Conservation (phyloP, 2,113 vertebrate species). For the Octodon degus region DNA sequence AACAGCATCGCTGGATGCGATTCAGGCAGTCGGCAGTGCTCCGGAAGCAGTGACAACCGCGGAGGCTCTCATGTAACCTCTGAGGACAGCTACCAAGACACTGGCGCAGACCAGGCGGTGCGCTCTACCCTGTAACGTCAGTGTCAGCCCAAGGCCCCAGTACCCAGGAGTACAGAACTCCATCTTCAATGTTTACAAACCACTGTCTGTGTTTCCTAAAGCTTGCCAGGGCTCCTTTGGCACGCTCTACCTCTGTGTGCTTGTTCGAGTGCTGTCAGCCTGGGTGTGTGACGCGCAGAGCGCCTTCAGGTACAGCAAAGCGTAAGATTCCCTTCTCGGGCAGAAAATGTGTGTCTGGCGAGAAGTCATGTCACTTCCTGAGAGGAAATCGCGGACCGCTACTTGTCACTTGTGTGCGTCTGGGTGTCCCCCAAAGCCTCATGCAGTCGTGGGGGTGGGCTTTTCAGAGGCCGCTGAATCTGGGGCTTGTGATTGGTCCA, state of each 20-base stretch:
- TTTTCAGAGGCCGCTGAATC: background rate
- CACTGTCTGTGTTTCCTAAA: background rate
- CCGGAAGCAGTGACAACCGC: background rate
- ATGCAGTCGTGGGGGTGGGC: background rate
- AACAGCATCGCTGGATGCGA: background rate
- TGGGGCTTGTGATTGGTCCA: background rate
- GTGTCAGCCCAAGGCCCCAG: background rate
- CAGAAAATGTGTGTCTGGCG: slow-evolving; percentile 67
- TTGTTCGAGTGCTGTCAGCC: slow-evolving; percentile 35
- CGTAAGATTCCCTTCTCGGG: background rate
- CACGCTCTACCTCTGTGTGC: background rate
- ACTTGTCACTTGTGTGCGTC: background rate
- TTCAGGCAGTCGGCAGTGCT: background rate
- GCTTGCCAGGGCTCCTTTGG: slow-evolving; percentile 20
- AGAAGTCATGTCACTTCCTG: slow-evolving; percentile 67
- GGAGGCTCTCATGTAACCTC: background rate
- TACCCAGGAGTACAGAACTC: background rate
- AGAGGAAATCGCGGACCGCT: slow-evolving; percentile 32
- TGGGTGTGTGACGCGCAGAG: slow-evolving; percentile 49
- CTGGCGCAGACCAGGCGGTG: background rate
- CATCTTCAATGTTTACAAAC: background rate
- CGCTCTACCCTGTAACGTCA: background rate
- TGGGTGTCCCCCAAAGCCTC: background rate
- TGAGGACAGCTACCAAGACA: background rate
- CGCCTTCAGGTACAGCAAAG: slow-evolving; percentile 46